Evolutionary conservation across 1,140 invertebrate genomes (phyloP), one percentile per base, ranked within the genome.

Genomic region (Lordiphosa stackelbergi): DNA sequence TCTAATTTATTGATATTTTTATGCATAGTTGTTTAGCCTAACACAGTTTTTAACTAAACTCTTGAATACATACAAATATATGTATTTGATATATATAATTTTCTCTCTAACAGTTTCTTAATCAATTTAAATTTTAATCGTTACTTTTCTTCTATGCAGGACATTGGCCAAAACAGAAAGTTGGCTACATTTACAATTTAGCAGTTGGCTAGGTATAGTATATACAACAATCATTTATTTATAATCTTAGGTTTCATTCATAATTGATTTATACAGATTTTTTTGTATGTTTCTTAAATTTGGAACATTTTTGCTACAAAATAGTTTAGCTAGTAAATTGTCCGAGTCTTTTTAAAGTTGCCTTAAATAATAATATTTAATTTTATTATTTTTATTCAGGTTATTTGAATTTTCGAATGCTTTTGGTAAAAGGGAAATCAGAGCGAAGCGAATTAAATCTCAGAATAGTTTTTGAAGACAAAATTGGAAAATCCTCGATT

Each of bases 301-400:
- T 51, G 53, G 48, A 81, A 83, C 61, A 73, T 77, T 69, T 83
- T 48, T 28, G 36, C 77, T 81, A 83, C 57, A 83, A 83, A 74
- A 69, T 69, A 75, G 72, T 53, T 75, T 71, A 51, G 52, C 72
- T 83, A 81, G 64, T 62, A 72, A 65, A 51, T 65, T 43, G 66
- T 83, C 53, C 63, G 77, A 81, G 77, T 81, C 77, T 81, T 81
- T 65, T 83, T 66, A 47, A 69, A 83, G 72, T 83, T 81, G 49
- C 72, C 75, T 83, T 81, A 81, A 51, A 52, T 34, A 53, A 61
- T 28, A 35, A 41, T 38, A 46, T 13, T 46, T 47, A 37, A 1
- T 28, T 13, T 9, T 31, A 19, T 16, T 41, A 7, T 40, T 46
- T 36, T 4, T 31, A 7, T 31, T 6, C 28, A 2, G 28, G 6